Conservation (phyloP, 2,888 invertebrate species). For the Agonum fuliginosum region DNA sequence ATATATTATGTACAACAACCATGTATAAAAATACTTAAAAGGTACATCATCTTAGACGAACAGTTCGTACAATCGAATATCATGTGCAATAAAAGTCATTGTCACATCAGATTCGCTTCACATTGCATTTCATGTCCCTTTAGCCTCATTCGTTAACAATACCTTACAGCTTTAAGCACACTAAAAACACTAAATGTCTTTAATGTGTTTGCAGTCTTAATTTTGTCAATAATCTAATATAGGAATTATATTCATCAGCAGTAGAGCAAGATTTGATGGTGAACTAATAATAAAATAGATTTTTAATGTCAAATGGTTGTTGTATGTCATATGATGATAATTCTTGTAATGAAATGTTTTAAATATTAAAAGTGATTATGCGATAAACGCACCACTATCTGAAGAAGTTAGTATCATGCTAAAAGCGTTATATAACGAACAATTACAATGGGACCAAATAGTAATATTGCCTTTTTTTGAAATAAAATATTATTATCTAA, state of each 20-base stretch:
- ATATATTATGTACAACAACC: constrained; percentile 69
- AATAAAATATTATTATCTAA: background rate
- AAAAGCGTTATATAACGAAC: constrained; percentile 20
- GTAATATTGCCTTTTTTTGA: background rate
- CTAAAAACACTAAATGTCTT: constrained; percentile 34
- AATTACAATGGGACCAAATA: background rate
- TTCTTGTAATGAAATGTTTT: constrained; percentile 42
- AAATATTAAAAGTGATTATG: constrained; percentile 42
- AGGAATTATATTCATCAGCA: constrained; percentile 48
- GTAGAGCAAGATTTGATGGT: constrained; percentile 54
- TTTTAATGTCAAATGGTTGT: constrained; percentile 51
- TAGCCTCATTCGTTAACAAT: constrained; percentile 69
- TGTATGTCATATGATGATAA: constrained; percentile 47
- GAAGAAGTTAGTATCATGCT: constrained; percentile 44
- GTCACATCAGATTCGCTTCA: constrained; percentile 56
- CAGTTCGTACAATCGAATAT: constrained; percentile 52
- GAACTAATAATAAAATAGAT: constrained; percentile 22
- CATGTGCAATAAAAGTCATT: constrained; percentile 1
- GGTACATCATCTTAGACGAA: constrained; percentile 63
- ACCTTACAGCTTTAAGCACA: constrained; percentile 61
- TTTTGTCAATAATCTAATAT: constrained; percentile 58
- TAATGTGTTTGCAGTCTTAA: constrained; percentile 60
- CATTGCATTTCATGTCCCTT: constrained; percentile 69
- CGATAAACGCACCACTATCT: constrained; percentile 30
- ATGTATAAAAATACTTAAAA: constrained; percentile 64